Evolutionary conservation across 2,888 invertebrate genomes (phyloP), one percentile per base, ranked within the genome.

Genomic region (Euplagia quadripunctaria): DNA sequence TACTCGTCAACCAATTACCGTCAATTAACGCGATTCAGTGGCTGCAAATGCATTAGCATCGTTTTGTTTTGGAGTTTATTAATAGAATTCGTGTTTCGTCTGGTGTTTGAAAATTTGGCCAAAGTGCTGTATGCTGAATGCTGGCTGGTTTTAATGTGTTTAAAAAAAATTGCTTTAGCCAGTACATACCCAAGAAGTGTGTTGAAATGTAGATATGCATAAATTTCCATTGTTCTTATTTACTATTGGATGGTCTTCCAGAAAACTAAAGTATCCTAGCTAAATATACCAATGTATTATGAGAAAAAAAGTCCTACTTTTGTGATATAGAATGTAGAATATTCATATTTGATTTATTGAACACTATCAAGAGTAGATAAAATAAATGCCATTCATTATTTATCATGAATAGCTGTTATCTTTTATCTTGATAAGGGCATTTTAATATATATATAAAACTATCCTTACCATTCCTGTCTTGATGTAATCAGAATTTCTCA

Each of bases 1-100:
- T 73, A 71, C 81, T 84, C 83, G 82, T 79, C 72, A 81, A 80
- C 79, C 80, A 87, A 89, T 88, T 88, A 85, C 66, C 80, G 78
- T 82, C 86, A 87, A 88, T 89, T 89, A 87, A 49, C 78, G 41
- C 75, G 73, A 77, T 79, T 75, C 73, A 73, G 74, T 68, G 71
- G 58, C 74, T 71, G 71, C 72, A 68, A 80, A 72, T 78, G 77
- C 73, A 72, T 72, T 79, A 42, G 67, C 61, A 68, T 78, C 71
- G 61, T 72, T 72, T 77, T 78, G 76, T 72, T 78, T 73, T 72
- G 9, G 16, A 11, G 69, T 72, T 75, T 78, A 76, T 83, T 76
- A 76, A 72, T 74, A 75, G 72, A 66, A 73, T 69, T 68, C 7
- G 63, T 71, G 58, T 74, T 81, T 66, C 49, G 65, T 73, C 58